These are phyloP conservation scores for Channa maculata DNA, from an alignment of 2,113 vertebrate species.

Conservation along the genomic window DNA sequence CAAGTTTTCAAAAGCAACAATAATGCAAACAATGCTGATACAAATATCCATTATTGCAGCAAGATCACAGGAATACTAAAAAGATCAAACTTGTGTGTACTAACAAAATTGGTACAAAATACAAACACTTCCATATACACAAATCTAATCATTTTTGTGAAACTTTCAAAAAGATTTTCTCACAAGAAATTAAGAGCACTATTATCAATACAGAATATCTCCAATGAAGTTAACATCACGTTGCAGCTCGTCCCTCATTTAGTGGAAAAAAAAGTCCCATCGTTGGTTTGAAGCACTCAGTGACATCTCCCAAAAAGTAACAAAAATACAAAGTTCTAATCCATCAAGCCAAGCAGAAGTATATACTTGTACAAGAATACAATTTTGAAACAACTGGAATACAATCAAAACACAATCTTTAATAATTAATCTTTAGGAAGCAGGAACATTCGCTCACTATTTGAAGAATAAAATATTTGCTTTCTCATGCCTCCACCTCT, in stretches of 20 bases:
- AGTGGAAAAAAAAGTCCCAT: constrained; percentile 30
- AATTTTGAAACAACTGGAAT: constrained; percentile 68
- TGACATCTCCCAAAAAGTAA: constrained; percentile 40
- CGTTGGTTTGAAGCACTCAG: constrained; percentile 34
- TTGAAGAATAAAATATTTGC: constrained; percentile 40
- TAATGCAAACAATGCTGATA: constrained; percentile 78
- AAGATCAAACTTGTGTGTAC: constrained; percentile 73
- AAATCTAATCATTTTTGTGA: constrained; percentile 64
- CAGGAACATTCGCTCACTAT: constrained; percentile 42
- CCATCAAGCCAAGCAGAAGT: constrained; percentile 69
- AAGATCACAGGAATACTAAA: constrained; percentile 81
- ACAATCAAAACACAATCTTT: constrained; percentile 72
- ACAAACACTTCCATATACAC: constrained; percentile 80
- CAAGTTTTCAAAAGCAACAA: constrained; percentile 80
- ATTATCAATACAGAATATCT: constrained; percentile 64
- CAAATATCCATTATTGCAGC: constrained; percentile 86
- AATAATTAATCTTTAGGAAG: constrained; percentile 54
- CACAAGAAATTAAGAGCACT: constrained; percentile 74
- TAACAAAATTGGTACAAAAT: constrained; percentile 83
- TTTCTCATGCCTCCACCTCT: neutral
- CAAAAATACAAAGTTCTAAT: constrained; percentile 50
- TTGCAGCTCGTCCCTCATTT: constrained; percentile 43
- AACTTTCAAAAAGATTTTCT: constrained; percentile 56
- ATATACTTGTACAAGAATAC: constrained; percentile 66
- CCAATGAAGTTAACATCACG: constrained; percentile 57